These are phyloP conservation scores for Chirona hameri DNA, from an alignment of 2,888 invertebrate species.

Conservation along the genomic window DNA sequence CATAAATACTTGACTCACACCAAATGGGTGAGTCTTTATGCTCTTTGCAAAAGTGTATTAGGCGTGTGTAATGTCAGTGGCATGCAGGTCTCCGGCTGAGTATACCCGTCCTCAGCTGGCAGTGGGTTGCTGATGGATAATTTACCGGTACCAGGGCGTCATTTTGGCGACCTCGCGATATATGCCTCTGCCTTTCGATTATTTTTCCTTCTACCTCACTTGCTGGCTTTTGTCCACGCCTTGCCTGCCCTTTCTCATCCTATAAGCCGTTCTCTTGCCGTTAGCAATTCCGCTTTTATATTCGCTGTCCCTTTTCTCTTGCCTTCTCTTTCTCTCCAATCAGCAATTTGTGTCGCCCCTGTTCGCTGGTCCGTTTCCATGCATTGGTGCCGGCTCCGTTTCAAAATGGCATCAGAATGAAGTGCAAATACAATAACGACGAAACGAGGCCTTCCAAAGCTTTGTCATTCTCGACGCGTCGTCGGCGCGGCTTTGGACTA, in stretches of 20 bases:
- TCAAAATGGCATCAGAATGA: neutral
- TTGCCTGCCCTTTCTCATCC: neutral
- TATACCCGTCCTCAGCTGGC: no score
- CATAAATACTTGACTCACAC: no score
- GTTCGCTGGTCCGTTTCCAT: neutral
- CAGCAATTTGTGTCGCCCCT: neutral
- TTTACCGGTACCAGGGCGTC: no score
- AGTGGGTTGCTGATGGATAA: no score
- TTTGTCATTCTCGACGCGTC: neutral
- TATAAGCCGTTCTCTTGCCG: neutral
- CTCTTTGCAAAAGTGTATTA: no score
- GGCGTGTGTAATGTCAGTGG: no score
- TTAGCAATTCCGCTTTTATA: neutral
- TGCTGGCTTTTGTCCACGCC: neutral
- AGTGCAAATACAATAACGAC: neutral
- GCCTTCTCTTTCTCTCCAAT: neutral
- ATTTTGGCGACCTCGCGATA: no score
- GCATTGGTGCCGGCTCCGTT: neutral
- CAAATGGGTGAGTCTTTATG: no score
- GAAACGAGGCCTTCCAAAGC: neutral
- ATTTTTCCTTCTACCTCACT: no score
- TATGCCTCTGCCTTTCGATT: no score
- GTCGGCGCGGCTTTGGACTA: neutral
- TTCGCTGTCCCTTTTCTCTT: neutral
- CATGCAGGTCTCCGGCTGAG: no score